These are phyloP conservation scores for Lepidothrix coronata DNA, from an alignment of 2,113 vertebrate species.

Conservation along the genomic window DNA sequence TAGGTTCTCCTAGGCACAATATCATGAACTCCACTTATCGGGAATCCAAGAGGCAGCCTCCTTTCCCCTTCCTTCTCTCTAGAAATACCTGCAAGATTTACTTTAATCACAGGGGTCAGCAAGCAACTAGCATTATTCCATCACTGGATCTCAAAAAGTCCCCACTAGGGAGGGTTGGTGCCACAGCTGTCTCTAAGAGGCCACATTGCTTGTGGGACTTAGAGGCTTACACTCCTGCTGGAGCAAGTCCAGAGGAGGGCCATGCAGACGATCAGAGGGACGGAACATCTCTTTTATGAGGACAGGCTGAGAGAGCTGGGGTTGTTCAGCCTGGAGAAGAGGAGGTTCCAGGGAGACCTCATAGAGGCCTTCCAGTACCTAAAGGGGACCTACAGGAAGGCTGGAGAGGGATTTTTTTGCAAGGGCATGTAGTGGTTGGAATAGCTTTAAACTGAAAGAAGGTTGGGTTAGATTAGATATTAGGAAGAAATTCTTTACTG, in stretches of 20 bases:
- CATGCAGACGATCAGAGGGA: background rate
- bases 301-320: background rate
- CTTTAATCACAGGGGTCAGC: background rate
- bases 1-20: background rate
- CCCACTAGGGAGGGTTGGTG: accelerated
- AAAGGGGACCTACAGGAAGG: background rate
- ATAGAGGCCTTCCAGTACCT: background rate
- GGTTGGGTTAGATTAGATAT: background rate
- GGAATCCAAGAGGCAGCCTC: background rate
- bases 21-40: background rate
- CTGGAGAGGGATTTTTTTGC: background rate
- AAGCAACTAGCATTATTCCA: background rate
- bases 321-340: background rate
- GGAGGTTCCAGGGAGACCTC: background rate
- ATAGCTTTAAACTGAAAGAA: background rate
- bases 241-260: background rate
- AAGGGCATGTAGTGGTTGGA: background rate
- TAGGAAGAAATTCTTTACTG: background rate
- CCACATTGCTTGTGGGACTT: accelerated
- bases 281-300: background rate
- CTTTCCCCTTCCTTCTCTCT: background rate
- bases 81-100: background rate
- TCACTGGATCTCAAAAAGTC: background rate
- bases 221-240: background rate
- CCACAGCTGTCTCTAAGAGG: background rate